These are phyloP conservation scores for Pseudopleuronectes americanus DNA, from an alignment of 2,797 vertebrate genomes.

Conservation along the genomic window DNA sequence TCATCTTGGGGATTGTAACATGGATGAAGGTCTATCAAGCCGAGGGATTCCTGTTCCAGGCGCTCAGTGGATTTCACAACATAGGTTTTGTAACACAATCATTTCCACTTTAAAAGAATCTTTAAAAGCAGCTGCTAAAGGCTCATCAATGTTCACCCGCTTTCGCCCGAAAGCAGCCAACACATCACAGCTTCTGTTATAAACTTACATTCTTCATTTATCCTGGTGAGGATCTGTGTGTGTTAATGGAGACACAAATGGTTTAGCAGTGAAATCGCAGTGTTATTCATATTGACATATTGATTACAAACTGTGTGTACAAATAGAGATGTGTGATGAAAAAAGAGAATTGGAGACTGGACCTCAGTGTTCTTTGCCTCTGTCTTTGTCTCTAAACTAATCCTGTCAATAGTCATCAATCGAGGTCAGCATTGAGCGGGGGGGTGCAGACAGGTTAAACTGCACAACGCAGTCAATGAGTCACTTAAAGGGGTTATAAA, in stretches of 20 bases:
- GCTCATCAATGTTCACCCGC: conserved; percentile 20
- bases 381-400: conserved; percentile 43
- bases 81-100: conserved; percentile 15
- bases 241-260: background rate
- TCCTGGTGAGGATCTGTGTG: conserved; percentile 4
- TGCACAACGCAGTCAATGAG: conserved; percentile 32
- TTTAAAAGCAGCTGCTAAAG: background rate
- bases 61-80: conserved; percentile 34
- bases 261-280: background rate
- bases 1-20: conserved; percentile 26
- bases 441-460: conserved; percentile 64
- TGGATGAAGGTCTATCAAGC: conserved; percentile 9
- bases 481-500: conserved; percentile 39
- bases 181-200: conserved; percentile 1
- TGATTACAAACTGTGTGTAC: no score
- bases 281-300: no score
- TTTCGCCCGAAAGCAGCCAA: conserved; percentile 19
- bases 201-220: conserved; percentile 18
- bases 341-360: no score
- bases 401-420: conserved; percentile 61
- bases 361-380: conserved; percentile 17
- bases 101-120: conserved; percentile 10
- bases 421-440: conserved; percentile 42
- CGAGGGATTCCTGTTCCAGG: conserved; percentile 25
- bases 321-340: no score